phyloP scores from a whole-genome alignment of 2,113 vertebrate genomes.

The Nothoprocta perdicaria region DNA sequence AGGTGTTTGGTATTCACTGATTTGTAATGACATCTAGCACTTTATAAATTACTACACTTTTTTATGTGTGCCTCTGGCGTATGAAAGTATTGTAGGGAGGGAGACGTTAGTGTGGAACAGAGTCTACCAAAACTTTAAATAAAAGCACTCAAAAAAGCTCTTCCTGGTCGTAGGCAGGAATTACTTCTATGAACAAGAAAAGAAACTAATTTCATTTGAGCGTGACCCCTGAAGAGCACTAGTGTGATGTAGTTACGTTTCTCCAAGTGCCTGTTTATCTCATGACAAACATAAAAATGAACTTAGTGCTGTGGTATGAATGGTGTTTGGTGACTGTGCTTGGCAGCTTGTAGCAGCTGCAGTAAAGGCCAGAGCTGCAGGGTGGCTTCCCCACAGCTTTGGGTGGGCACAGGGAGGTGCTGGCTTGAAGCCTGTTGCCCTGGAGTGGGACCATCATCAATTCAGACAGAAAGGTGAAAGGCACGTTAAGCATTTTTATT shows the following conservation, averaged over 20 bases:
- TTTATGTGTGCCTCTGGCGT: not conserved
- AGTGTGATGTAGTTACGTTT: rapidly evolving
- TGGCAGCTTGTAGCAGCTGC: not conserved
- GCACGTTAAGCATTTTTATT: rapidly evolving
- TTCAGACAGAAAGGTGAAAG: no score
- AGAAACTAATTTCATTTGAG: not conserved
- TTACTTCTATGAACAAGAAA: rapidly evolving
- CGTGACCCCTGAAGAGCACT: rapidly evolving
- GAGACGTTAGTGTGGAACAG: not conserved
- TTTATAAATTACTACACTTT: not conserved
- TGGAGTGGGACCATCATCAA: rapidly evolving
- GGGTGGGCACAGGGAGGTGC: not conserved
- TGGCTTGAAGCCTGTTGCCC: not conserved
- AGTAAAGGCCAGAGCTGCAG: rapidly evolving
- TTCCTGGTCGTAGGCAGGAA: rapidly evolving
- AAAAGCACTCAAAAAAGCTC: not conserved
- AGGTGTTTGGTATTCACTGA: not conserved
- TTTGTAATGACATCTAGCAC: not conserved
- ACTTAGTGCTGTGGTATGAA: rapidly evolving
- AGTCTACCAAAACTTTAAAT: not conserved
- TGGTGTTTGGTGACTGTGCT: not conserved
- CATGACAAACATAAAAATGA: not conserved
- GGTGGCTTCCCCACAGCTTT: rapidly evolving
- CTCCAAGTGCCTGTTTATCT: rapidly evolving
- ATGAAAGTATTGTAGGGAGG: not conserved